Conservation (phyloP, 2,888 invertebrate genomes). For the Nomada fabriciana region DNA sequence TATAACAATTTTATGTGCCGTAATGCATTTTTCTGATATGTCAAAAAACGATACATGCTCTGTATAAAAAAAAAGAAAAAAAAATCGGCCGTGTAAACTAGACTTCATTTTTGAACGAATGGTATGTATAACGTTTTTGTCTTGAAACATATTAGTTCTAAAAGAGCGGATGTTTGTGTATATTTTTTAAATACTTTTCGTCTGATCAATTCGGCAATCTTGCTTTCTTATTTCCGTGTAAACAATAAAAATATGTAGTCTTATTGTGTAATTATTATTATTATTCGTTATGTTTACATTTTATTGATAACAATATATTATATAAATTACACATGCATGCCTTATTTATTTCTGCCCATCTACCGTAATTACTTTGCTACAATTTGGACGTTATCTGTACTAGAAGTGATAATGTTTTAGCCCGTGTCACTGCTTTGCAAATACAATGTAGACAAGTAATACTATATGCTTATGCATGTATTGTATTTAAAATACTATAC, state of each 20-base stretch:
- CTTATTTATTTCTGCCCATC: slow-evolving; percentile 74
- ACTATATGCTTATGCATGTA: slow-evolving; percentile 45
- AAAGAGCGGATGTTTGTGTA: slow-evolving; percentile 51
- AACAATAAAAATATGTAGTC: slow-evolving; percentile 76
- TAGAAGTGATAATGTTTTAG: slow-evolving; percentile 29
- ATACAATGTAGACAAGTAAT: slow-evolving; percentile 34
- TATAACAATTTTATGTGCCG: slow-evolving; percentile 25
- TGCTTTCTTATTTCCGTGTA: slow-evolving; percentile 71
- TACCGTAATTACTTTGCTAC: slow-evolving; percentile 45
- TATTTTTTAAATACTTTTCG: slow-evolving; percentile 61
- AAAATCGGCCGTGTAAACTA: slow-evolving; percentile 42
- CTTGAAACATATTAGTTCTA: slow-evolving; percentile 36
- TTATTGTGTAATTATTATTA: slow-evolving; percentile 83
- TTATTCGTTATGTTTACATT: slow-evolving; percentile 83
- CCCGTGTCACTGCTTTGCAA: slow-evolving; percentile 46
- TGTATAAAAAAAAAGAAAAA: neutral
- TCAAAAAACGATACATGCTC: slow-evolving; percentile 56
- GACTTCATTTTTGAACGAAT: slow-evolving; percentile 41
- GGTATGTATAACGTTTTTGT: slow-evolving; percentile 52
- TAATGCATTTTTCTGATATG: slow-evolving; percentile 62
- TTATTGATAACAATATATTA: slow-evolving; percentile 84
- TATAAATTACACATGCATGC: slow-evolving; percentile 80
- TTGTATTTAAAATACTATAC: slow-evolving; percentile 31
- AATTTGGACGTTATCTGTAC: neutral
- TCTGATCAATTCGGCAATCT: slow-evolving; percentile 57